These are phyloP conservation scores for Strix occidentalis DNA, from an alignment of 2,797 vertebrate species.

Conservation along the genomic window DNA sequence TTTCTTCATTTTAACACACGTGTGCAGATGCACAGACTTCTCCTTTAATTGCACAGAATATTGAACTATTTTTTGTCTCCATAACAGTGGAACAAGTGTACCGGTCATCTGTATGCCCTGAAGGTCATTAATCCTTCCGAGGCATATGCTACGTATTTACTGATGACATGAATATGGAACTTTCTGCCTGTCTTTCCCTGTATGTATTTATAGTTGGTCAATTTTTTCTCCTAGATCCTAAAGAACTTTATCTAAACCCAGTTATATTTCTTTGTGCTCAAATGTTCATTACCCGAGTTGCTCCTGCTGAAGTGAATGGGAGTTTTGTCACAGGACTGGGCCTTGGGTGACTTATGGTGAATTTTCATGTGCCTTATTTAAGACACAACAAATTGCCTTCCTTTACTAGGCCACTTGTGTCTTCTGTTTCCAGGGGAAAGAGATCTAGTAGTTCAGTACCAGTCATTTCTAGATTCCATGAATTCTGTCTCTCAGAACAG, in stretches of 20 bases:
- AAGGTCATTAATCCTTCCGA: not conserved
- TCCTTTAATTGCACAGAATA: constrained; percentile 29
- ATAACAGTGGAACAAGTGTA: constrained; percentile 1
- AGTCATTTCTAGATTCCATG: not conserved
- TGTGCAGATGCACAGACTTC: not conserved
- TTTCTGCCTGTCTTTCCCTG: not conserved
- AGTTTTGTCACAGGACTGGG: not conserved
- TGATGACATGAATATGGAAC: not conserved
- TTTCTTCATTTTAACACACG: not conserved
- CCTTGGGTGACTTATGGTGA: not conserved
- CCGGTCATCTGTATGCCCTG: not conserved
- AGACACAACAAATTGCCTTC: not conserved
- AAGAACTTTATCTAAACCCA: not conserved
- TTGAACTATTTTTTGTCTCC: constrained; percentile 28
- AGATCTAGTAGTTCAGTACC: not conserved
- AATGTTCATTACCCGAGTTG: not conserved
- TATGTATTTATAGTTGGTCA: not conserved
- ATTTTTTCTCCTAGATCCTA: not conserved
- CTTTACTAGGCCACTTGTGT: not conserved
- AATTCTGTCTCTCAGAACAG: not conserved
- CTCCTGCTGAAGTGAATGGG: not conserved
- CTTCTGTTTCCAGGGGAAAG: not conserved
- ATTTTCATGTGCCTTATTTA: constrained; percentile 27
- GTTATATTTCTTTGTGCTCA: not conserved
- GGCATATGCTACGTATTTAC: not conserved